These are phyloP conservation scores for Oxystoma pomonae DNA, from an alignment of 2,888 invertebrate genomes.

Conservation along the genomic window DNA sequence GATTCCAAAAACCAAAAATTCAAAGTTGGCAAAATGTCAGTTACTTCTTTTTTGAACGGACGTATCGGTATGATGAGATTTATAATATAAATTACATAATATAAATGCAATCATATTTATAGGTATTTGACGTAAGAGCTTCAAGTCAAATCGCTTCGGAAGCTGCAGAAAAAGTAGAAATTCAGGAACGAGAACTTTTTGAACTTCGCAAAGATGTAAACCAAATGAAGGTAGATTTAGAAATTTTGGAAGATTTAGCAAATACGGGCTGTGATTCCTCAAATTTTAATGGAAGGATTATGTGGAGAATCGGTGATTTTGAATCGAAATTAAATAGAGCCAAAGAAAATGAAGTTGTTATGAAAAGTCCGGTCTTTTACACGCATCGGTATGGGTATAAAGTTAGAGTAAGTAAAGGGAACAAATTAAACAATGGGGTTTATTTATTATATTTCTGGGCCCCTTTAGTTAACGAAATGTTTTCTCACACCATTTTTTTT, in stretches of 20 bases:
- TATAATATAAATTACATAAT: too few species aligned
- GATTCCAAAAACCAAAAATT: too few species aligned
- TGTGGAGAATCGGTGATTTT: slow-evolving; percentile 70
- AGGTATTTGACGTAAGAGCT: slow-evolving; percentile 49
- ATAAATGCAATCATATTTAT: too few species aligned
- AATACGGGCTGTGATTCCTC: background rate
- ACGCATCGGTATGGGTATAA: slow-evolving; percentile 72
- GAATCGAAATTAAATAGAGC: slow-evolving; percentile 62
- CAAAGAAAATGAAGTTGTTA: slow-evolving; percentile 58
- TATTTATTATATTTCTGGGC: too few species aligned
- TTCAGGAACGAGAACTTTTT: slow-evolving; percentile 46
- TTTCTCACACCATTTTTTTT: too few species aligned
- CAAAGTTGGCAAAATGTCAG: too few species aligned
- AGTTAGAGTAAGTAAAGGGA: slow-evolving; percentile 53
- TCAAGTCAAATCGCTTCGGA: slow-evolving; percentile 51
- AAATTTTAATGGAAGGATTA: slow-evolving; percentile 21
- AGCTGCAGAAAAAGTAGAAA: slow-evolving; percentile 52
- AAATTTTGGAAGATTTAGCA: slow-evolving; percentile 45
- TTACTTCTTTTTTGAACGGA: too few species aligned
- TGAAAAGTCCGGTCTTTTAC: slow-evolving; percentile 66
- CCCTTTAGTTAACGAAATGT: too few species aligned
- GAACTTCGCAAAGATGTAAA: slow-evolving; percentile 45
- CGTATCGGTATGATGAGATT: too few species aligned
- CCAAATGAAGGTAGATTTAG: slow-evolving; percentile 49
- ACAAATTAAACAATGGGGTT: too few species aligned